These are phyloP conservation scores for Myrmecophaga tridactyla DNA, from an alignment of 2,113 vertebrate species.

Conservation along the genomic window DNA sequence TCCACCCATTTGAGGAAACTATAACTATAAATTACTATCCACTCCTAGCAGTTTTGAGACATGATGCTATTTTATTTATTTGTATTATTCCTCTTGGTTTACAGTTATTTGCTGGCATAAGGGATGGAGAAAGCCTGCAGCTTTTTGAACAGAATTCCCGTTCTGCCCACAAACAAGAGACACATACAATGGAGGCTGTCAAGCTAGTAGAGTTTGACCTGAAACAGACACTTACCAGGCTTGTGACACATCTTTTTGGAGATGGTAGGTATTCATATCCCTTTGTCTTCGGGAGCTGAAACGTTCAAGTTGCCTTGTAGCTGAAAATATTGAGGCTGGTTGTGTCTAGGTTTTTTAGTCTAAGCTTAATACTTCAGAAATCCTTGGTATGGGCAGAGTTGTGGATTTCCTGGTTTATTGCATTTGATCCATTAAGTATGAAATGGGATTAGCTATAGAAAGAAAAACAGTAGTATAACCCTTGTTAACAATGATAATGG, in stretches of 20 bases:
- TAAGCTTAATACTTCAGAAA: not conserved
- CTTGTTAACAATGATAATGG: not conserved
- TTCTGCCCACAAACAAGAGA: constrained; percentile 90
- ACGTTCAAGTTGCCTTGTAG: not conserved
- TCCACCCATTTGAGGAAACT: not conserved
- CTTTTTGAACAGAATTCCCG: constrained; percentile 90
- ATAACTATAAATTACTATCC: too few species aligned
- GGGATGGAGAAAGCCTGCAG: constrained; percentile 85
- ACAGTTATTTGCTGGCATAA: constrained; percentile 89
- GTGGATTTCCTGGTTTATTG: not conserved
- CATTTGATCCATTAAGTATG: not conserved
- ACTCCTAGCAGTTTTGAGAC: too few species aligned
- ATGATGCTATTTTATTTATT: not conserved
- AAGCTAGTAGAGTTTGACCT: constrained; percentile 93
- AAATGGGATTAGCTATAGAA: constrained; percentile 18
- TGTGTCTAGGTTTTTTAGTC: not conserved
- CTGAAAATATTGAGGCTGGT: not conserved
- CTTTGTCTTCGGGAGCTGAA: not conserved
- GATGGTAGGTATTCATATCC: constrained; percentile 83
- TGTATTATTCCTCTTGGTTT: constrained; percentile 45
- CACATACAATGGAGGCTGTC: constrained; percentile 92
- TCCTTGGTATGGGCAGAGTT: not conserved
- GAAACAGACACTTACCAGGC: constrained; percentile 88
- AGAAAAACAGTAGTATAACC: not conserved
- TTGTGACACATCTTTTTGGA: constrained; percentile 91